phyloP scores from a whole-genome alignment of 2,888 invertebrate genomes.

The Macroteleia sp. region DNA sequence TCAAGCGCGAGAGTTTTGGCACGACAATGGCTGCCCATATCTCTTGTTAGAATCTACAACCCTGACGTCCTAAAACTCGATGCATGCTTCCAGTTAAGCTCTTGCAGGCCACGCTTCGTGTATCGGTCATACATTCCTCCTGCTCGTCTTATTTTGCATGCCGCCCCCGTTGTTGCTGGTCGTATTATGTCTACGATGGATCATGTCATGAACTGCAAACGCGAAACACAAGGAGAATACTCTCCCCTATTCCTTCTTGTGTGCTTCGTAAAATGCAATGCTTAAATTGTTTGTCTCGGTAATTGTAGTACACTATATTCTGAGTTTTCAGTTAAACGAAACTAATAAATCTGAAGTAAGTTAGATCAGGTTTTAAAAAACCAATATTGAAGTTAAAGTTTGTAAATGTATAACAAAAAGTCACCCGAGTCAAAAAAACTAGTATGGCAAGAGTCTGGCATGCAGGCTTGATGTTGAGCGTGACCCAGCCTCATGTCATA shows the following conservation, averaged over 20 bases:
- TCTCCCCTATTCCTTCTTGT: conserved; percentile 21
- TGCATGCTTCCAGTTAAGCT: conserved; percentile 67
- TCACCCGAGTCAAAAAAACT: no score
- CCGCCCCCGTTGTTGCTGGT: conserved; percentile 72
- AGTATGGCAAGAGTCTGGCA: no score
- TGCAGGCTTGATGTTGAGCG: no score
- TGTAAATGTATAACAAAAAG: no score
- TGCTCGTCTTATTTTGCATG: conserved; percentile 69
- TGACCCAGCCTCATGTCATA: no score
- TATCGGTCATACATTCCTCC: conserved; percentile 75
- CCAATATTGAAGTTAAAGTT: no score
- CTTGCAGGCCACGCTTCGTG: conserved; percentile 67
- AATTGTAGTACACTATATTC: conserved; percentile 37
- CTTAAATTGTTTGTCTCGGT: conserved; percentile 31
- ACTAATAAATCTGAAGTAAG: no score
- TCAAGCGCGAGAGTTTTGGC: conserved; percentile 73
- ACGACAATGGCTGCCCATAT: conserved; percentile 76
- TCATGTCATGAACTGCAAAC: conserved; percentile 60
- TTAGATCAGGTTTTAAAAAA: no score
- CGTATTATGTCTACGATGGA: conserved; percentile 78
- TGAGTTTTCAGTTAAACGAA: conserved; percentile 20
- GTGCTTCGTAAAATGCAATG: conserved; percentile 35
- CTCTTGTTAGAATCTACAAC: conserved; percentile 75
- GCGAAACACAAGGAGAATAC: conserved; percentile 43
- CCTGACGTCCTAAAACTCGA: conserved; percentile 63